Evolutionary conservation across 92 coral and sea anemone genomes (phyloP).

Genomic region (Montipora capitata): DNA sequence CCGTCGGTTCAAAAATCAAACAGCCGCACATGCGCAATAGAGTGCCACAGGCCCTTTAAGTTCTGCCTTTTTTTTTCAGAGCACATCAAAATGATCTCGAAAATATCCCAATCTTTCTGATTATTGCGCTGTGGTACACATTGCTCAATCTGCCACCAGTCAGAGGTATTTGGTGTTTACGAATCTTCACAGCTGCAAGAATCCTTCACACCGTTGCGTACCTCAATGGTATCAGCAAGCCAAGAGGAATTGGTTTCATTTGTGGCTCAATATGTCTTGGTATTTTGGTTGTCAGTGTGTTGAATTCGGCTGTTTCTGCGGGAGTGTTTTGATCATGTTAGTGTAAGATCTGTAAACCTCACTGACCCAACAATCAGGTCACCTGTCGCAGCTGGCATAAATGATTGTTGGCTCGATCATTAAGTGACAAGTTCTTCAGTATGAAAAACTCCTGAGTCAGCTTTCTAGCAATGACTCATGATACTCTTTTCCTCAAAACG

Average conservation of each 20-base stretch:
- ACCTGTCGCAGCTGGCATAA: too few relatives aligned
- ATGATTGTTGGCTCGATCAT: too few relatives aligned
- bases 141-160: constrained; percentile 71
- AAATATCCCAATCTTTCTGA: constrained; percentile 86
- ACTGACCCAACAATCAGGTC: too few relatives aligned
- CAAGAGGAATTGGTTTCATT: constrained; percentile 46
- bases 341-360: too few relatives aligned
- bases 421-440: too few relatives aligned
- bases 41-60: too few relatives aligned
- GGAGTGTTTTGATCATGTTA: constrained; percentile 15
- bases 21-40: too few relatives aligned
- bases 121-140: constrained; percentile 81
- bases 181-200: constrained; percentile 86
- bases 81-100: constrained; percentile 94
- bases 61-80: constrained; percentile 44
- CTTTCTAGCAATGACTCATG: too few relatives aligned
- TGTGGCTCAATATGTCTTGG: constrained; percentile 53
- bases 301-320: constrained; percentile 17
- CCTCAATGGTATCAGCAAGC: constrained; percentile 15
- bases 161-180: constrained; percentile 83
- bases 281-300: constrained; percentile 41
- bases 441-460: too few relatives aligned
- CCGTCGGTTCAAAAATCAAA: too few relatives aligned
- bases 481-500: too few relatives aligned
- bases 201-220: constrained; percentile 81